Base-by-base conservation (phyloP, 30 jellyfish, hydroid and myxozoan genomes). In the Hydra vulgaris region DNA sequence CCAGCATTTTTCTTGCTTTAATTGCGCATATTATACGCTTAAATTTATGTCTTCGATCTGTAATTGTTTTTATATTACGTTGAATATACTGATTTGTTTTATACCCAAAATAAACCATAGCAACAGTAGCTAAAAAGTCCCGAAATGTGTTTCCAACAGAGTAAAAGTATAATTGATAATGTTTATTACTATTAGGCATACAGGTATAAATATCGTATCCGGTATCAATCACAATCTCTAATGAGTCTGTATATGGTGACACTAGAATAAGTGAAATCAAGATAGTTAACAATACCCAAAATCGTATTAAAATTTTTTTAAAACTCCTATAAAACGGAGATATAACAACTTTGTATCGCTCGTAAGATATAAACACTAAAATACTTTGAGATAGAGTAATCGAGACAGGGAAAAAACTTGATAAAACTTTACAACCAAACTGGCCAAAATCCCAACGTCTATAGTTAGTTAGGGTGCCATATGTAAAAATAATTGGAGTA, bases 341-440 rank as follows among this genome's bases (percentile, higher is more conserved):
- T 79, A 82, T 66, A 18, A 88, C 80, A 19, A 76, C 72, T 25
- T 40, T 26, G 77, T 79, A 84, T 17, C 95, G 80, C 23, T 82
- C 96, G 23, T 53, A 26, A 15, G 96, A 88, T 61, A 88, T 83
- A 66, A 88, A 73, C 18, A 88, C 87, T 0, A 88, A 70, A 22
- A 88, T 84, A 7, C 96, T 88, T 80, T 88, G 96, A 25, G 96
- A 88, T 72, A 88, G 27, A 0, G 95, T 88, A 15, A 83, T 86
- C 79, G 81, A 76, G 4, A 84, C 77, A 0, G 96, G 88, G 72
- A 88, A 74, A 27, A 84, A 73, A 26, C 95, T 79, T 66, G 94
- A 52, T 7, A 88, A 40, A 5, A 88, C 23, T 66, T 88, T 88
- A 56, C 96, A 88, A n/a, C 96, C 96, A 68, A 88, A 70, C 54